Conservation (phyloP, 2,113 vertebrate species). For the Trachemys scripta region DNA sequence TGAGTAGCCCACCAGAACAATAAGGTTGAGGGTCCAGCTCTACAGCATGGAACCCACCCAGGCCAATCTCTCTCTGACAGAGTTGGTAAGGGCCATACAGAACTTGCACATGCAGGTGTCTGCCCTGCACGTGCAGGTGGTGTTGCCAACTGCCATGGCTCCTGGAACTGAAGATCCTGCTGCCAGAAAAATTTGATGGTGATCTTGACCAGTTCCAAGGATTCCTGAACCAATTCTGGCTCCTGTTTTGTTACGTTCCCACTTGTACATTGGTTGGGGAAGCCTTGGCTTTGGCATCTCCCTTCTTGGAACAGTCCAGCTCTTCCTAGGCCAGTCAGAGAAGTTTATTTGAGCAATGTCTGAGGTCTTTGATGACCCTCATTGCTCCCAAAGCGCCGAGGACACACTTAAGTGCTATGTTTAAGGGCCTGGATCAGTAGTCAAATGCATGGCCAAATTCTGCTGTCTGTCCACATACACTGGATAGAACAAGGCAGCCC, state of each 20-base stretch:
- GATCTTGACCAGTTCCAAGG: background rate
- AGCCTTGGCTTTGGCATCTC: background rate
- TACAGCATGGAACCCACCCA: background rate
- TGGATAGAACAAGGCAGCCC: background rate
- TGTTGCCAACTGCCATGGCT: background rate
- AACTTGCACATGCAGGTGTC: background rate
- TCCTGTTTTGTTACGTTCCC: background rate
- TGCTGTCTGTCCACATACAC: background rate
- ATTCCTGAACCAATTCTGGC: background rate
- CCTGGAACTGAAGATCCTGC: background rate
- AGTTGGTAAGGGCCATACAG: background rate
- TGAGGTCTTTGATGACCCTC: background rate
- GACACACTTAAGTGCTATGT: background rate
- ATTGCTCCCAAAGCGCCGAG: background rate
- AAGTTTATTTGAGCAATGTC: background rate
- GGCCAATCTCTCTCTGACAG: background rate
- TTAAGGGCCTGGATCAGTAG: background rate
- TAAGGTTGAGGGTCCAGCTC: background rate
- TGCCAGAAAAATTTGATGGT: background rate
- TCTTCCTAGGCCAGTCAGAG: background rate
- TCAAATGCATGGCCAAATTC: background rate
- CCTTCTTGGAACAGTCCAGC: background rate
- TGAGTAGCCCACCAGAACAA: background rate
- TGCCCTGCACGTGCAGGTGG: background rate
- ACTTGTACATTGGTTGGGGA: background rate